A percentile compares a stretch with the other conserved stretches of the same genome.
phyloP scores from a whole-genome alignment of 1,140 invertebrate species.

The Nephotettix cincticeps region DNA sequence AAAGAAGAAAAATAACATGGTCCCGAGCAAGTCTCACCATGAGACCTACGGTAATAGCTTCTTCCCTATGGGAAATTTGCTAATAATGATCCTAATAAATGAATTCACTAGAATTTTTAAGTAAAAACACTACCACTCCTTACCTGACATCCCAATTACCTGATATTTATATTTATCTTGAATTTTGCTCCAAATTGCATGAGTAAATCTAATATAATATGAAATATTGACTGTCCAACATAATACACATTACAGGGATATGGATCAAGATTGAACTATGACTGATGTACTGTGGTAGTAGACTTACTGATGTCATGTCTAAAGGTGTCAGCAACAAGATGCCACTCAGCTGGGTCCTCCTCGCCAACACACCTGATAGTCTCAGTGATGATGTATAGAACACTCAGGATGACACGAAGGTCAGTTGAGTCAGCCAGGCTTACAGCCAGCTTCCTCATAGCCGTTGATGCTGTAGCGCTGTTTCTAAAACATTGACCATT shows the following conservation, averaged over 20 bases:
- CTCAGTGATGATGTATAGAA: slow-evolving; percentile 93
- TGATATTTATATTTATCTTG: neutral
- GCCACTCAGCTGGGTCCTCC: slow-evolving; percentile 63
- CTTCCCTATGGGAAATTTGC: too few relatives aligned
- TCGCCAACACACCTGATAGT: slow-evolving; percentile 70
- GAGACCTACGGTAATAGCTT: too few relatives aligned
- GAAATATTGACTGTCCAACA: too few relatives aligned
- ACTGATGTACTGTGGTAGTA: too few relatives aligned
- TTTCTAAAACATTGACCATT: slow-evolving; percentile 56
- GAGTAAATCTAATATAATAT: neutral
- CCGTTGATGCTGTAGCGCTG: slow-evolving; percentile 67
- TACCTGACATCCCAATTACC: too few relatives aligned
- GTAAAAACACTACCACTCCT: too few relatives aligned
- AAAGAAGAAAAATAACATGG: too few relatives aligned
- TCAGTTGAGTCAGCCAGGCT: slow-evolving; percentile 90
- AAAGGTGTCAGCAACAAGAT: slow-evolving; percentile 70
- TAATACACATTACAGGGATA: too few relatives aligned
- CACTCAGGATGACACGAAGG: slow-evolving; percentile 86
- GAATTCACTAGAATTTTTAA: too few relatives aligned
- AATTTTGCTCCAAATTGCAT: neutral
- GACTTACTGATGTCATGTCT: slow-evolving; percentile 74
- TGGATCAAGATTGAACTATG: too few relatives aligned
- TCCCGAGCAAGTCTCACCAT: too few relatives aligned
- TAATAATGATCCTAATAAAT: too few relatives aligned
- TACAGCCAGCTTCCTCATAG: slow-evolving; percentile 84